Percentiles rank a stretch among this genome's conserved stretches.
These are phyloP conservation scores for Atlantisia rogersi DNA, from an alignment of 2,113 vertebrate genomes.

Conservation along the genomic window DNA sequence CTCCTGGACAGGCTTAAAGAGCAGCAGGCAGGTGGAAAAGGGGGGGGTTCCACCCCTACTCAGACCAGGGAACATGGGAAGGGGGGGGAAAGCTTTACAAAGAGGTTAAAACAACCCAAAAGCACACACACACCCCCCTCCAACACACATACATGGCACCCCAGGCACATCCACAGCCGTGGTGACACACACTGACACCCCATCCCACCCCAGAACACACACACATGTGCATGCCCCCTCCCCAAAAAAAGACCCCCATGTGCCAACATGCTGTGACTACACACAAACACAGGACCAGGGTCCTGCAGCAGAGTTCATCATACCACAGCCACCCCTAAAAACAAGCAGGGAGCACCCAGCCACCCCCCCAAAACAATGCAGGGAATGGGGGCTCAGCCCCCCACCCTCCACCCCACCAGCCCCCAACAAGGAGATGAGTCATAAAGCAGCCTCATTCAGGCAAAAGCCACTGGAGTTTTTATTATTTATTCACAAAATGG, in stretches of 20 bases:
- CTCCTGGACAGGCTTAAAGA: background rate
- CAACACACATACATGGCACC: fast-evolving
- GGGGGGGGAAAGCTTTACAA: background rate
- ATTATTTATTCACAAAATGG: background rate
- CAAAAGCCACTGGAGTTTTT: background rate
- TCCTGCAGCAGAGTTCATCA: fast-evolving
- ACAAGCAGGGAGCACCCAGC: background rate
- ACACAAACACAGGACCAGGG: fast-evolving
- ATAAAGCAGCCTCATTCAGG: background rate
- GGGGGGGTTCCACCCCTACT: fast-evolving
- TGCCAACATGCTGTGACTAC: fast-evolving
- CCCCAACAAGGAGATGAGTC: background rate
- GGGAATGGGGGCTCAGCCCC: fast-evolving
- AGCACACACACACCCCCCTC: fast-evolving
- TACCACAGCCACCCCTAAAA: background rate
- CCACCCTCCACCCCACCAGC: background rate
- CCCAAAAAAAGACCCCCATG: background rate
- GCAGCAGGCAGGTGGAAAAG: fast-evolving
- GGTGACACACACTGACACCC: fast-evolving
- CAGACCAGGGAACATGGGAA: fast-evolving
- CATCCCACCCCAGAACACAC: fast-evolving
- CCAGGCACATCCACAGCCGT: background rate
- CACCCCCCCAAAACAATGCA: fast-evolving
- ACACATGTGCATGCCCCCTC: background rate
- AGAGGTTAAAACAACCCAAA: background rate